Conservation (phyloP, 2,113 vertebrate genomes). For the Podarcis raffonei region DNA sequence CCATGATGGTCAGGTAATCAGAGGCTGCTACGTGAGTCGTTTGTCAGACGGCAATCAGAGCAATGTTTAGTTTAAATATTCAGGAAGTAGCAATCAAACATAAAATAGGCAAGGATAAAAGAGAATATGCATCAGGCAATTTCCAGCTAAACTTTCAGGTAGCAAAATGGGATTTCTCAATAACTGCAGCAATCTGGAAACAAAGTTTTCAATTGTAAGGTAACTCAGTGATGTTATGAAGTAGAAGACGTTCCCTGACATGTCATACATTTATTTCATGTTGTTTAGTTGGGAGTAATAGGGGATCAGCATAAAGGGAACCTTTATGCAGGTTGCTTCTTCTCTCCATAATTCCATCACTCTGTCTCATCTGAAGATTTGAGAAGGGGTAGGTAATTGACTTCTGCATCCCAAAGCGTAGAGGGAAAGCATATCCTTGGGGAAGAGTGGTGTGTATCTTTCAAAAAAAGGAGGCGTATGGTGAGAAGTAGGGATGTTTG, state of each 20-base stretch:
- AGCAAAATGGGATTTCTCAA: not conserved
- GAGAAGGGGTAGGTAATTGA: no score
- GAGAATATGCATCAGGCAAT: constrained; percentile 20
- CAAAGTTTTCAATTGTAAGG: not conserved
- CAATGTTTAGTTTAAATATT: constrained; percentile 26
- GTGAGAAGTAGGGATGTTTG: no score
- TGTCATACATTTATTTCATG: not conserved
- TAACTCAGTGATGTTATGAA: not conserved
- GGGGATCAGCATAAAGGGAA: no score
- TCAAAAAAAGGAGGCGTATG: no score
- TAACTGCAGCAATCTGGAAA: not conserved
- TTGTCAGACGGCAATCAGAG: constrained; percentile 17
- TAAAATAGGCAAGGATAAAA: not conserved
- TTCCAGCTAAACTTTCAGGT: constrained; percentile 3
- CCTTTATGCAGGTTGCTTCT: no score
- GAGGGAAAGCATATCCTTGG: no score
- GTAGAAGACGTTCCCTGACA: no score
- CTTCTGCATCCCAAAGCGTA: no score
- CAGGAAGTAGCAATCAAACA: constrained; percentile 23
- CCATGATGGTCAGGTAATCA: constrained; percentile 20
- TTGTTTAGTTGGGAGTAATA: no score
- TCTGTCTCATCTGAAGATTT: no score
- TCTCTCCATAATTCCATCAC: no score
- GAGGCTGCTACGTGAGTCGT: not conserved
- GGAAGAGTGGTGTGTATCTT: no score